Evolutionary conservation across 2,888 invertebrate species (phyloP), one percentile per base, ranked within the genome.

Genomic region (Muschampia plurimacula): DNA sequence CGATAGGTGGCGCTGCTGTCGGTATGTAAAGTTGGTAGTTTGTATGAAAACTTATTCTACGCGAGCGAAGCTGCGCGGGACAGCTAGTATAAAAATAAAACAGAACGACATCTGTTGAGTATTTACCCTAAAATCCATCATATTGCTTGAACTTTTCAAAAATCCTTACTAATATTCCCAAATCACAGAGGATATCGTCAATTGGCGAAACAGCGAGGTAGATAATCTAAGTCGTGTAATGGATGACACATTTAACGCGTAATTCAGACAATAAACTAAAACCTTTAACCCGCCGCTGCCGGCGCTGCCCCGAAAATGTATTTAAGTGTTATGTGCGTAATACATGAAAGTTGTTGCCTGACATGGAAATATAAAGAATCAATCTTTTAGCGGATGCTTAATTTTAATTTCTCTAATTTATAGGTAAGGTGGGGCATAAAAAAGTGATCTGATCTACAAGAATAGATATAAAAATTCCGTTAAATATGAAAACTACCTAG

Each of bases 211-310:
- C 12, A 74, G 69, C 41, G 66, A 62, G 72, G 72, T 63, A 67
- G 72, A 39, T 75, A 79, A 78, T 77, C 73, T 78, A 80, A 75
- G 75, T 76, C 75, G 84, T 81, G 81, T 85, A 86, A 88, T 88
- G 86, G 88, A 89, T 90, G 91, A 91, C 90, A 90, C 91, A 91
- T 83, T 79, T 80, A 73, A 78, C 76, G 81, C 80, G 85, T 88
- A 86, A 88, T 84, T 84, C 80, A 79, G 75, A 78, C 80, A 77
- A 81, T 79, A 74, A 81, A 72, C 78, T 79, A 76, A 79, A 83
- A 84, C 83, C 84, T 84, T 77, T 80, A 89, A 90, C 90, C 85
- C 86, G 74, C 65, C 13, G 57, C 75, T 75, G 77, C 77, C 28
- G 57, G 57, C 44, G 15, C 32, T 12, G 41, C 39, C 32, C 13